Percentiles rank a stretch among this genome's conserved stretches.
phyloP scores from a whole-genome alignment of 2,888 invertebrate species.

The Ennomos quercinarius region DNA sequence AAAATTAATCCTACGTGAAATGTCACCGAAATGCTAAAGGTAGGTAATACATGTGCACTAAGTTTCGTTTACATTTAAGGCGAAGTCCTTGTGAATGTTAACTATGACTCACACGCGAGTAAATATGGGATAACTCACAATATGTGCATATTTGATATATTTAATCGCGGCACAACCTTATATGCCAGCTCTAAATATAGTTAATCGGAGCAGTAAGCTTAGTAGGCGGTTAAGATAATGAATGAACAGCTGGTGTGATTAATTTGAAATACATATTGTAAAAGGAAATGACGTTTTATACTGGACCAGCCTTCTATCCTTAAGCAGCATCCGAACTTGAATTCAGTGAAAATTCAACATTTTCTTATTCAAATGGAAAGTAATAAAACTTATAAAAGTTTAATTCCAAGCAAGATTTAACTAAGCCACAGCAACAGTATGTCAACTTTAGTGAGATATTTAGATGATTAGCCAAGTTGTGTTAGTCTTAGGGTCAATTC shows the following conservation, averaged over 20 bases:
- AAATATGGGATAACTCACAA: conserved; percentile 30
- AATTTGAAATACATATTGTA: conserved; percentile 12
- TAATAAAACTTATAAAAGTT: too few relatives aligned
- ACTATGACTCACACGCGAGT: conserved; percentile 31
- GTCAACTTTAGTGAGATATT: too few relatives aligned
- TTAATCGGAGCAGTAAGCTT: conserved; percentile 51
- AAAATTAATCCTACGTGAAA: too few relatives aligned
- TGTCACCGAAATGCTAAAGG: too few relatives aligned
- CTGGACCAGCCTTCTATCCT: background rate
- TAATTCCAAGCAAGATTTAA: too few relatives aligned
- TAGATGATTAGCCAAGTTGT: too few relatives aligned
- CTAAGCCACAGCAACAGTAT: too few relatives aligned
- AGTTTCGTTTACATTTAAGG: conserved; percentile 9
- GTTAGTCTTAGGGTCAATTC: too few relatives aligned
- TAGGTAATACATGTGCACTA: too few relatives aligned
- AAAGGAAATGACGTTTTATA: conserved; percentile 16
- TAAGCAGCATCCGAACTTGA: too few relatives aligned
- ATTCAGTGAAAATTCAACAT: background rate
- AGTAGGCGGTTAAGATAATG: conserved; percentile 47
- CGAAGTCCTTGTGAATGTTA: conserved; percentile 28
- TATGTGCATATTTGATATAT: conserved; percentile 31
- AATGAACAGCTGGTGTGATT: conserved; percentile 38
- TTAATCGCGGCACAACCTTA: conserved; percentile 43
- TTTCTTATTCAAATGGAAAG: too few relatives aligned
- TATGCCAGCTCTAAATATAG: conserved; percentile 50